phyloP scores from a whole-genome alignment of 2,888 invertebrate species.

The Tachystola acroxantha region DNA sequence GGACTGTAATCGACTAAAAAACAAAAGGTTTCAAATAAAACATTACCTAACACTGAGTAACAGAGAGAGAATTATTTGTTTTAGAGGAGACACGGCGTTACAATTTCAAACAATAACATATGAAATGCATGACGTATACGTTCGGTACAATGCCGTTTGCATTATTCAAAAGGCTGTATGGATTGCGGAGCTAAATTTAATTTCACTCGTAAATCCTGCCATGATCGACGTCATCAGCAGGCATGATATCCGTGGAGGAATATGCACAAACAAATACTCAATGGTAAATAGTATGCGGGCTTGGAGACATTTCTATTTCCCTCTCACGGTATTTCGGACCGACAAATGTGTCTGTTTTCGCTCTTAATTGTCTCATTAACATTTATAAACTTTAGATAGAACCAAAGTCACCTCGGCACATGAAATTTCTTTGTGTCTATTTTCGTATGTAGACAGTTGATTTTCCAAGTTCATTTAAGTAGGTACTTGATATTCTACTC shows the following conservation, averaged over 20 bases:
- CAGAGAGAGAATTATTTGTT: conserved; percentile 24
- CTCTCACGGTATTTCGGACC: too few relatives aligned
- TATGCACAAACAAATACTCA: conserved; percentile 29
- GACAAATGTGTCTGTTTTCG: too few relatives aligned
- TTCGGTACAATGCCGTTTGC: conserved; percentile 58
- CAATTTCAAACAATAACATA: conserved; percentile 40
- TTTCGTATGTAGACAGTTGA: too few relatives aligned
- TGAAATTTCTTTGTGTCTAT: too few relatives aligned
- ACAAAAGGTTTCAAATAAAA: conserved; percentile 43
- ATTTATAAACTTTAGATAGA: too few relatives aligned
- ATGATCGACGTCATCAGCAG: conserved; percentile 35
- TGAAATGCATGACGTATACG: conserved; percentile 35
- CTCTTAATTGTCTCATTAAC: too few relatives aligned
- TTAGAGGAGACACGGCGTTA: conserved; percentile 25
- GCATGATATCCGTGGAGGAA: conserved; percentile 37
- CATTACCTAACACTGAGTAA: conserved; percentile 13
- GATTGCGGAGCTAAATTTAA: conserved; percentile 57
- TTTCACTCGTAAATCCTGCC: conserved; percentile 49
- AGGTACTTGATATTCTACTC: too few relatives aligned
- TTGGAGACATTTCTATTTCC: too few relatives aligned
- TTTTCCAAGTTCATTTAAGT: too few relatives aligned
- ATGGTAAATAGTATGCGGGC: too few relatives aligned
- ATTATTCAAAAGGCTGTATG: conserved; percentile 68
- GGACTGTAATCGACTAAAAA: conserved; percentile 49
- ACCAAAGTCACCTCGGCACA: too few relatives aligned